Base-by-base conservation (phyloP, 2,113 vertebrate genomes). In the Empidonax alnorum region DNA sequence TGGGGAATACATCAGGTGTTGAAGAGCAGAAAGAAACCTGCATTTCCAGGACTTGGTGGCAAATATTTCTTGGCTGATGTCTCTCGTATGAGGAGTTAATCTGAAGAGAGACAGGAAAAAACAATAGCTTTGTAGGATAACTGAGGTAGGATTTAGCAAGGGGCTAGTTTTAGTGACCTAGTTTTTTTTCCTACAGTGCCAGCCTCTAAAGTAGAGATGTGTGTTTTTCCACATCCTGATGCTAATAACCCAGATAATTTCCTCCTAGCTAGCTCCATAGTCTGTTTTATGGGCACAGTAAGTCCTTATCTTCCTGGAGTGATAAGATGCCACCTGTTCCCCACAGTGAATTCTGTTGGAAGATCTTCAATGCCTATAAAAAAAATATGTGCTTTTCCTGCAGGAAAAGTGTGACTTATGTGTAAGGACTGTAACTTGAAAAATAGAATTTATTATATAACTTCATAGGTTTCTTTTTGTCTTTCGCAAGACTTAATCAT, bases 211-310 rank as follows among this genome's bases (percentile, higher is more conserved):
- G 53, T 44, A 62, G 28, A 68, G 15, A 39, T 35, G 28, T 85
- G 62, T 85, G 63, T 6, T 87, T 92, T 96, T 91, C 91, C 90
- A 94, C 86, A 95, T 90, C 85, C 67, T 90, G 65, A 50, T 73
- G 92, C 65, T 88, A 93, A 93, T 77, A 95, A 88, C 61, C 37
- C 50, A 86, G 88, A 88, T 61, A 61, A 80, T 90, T 96, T 95
- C 88, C 75, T 90, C 53, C n/a, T 52, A 68, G 49, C 27, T 65
- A 79, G 19, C 49, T 92, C 35, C 44, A 47, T 47, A 67, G 52
- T 63, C 84, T 94, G 47, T 75, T 96, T 93, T 94, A 94, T 77
- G 71, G 72, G 42, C 55, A 77, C 2, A 5, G 37, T 66, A 76
- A 50, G 37, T 80, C 82, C 53, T 66, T 92, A 16, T 69, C 55